Evolutionary conservation across 2,113 vertebrate genomes (phyloP), one percentile per base, ranked within the genome.

Genomic region (Cisticola juncidis): DNA sequence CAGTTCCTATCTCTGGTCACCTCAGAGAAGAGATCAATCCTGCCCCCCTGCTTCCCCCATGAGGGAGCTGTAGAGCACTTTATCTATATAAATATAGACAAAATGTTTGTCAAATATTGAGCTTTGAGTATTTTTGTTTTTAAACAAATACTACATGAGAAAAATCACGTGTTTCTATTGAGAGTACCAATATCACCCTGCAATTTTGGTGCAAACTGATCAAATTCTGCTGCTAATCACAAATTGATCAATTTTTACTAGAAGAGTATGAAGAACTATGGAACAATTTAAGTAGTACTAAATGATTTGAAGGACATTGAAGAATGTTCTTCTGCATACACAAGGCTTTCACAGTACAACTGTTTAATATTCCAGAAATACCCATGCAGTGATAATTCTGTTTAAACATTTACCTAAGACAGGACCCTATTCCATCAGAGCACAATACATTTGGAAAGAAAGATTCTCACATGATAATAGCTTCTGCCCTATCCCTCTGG

Each of bases 331-430:
- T 62, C 23, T 40, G 60, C 31, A 24, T 1, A 68, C 44, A 56
- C 14, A 40, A 66, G 13, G 3, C 19, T 69, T 80, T 57, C 6
- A 4, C 14, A 81, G 17, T 18, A 61, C 8, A 91, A 25, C 40
- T n/a, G 7, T 25, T 94, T 73, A 73, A 57, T 84, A 89, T 48
- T 84, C 81, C 36, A 91, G 54, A 94, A 93, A 86, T 44, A 91
- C 2, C 3, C 26, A 48, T 44, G 24, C 44, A 72, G 45, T 23
- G 21, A 77, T 89, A 93, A 84, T 31, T 83, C 29, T 56, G 40
- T 60, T 91, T 65, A 88, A 95, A 86, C 28, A 73, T 86, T 91
- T 70, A 91, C 28, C 16, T 11, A 38, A 38, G 38, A 38, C 38
- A 38, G 38, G 38, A 42, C 21, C 24, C 36, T 44, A 31, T 21